phyloP scores from a whole-genome alignment of 2,888 invertebrate genomes.

The Eupithecia pulchellata region DNA sequence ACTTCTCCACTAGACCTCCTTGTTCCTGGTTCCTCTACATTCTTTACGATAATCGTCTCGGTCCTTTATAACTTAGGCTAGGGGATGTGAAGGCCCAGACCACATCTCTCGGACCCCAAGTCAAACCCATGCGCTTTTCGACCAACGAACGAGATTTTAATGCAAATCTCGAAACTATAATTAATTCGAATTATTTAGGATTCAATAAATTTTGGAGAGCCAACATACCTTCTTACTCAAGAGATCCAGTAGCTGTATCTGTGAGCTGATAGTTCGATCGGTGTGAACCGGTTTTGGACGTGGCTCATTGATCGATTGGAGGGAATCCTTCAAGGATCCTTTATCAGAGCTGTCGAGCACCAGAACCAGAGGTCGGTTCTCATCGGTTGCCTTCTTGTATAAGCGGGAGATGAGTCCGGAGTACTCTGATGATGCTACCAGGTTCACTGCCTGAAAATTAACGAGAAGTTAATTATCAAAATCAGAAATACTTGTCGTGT shows the following conservation, averaged over 20 bases:
- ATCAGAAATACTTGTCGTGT: no score
- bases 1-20: neutral
- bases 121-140: neutral
- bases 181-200: neutral
- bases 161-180: neutral
- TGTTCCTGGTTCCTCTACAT: neutral
- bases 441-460: slow-evolving; percentile 29
- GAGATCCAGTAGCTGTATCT: slow-evolving; percentile 9
- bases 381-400: slow-evolving; percentile 47
- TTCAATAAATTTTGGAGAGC: neutral
- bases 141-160: neutral
- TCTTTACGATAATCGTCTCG: neutral
- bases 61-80: neutral
- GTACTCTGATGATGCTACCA: slow-evolving; percentile 27
- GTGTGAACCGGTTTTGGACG: slow-evolving; percentile 1
- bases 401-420: slow-evolving; percentile 49
- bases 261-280: neutral
- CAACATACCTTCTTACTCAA: slow-evolving; percentile 8
- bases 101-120: neutral
- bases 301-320: slow-evolving; percentile 1
- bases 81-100: neutral
- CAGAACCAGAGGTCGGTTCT: slow-evolving; percentile 54
- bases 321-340: neutral
- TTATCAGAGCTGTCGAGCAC: slow-evolving; percentile 48
- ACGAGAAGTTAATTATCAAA: neutral